Percentiles rank a stretch among this genome's conserved stretches.
These are phyloP conservation scores for Gymnocephalus cernua DNA, from an alignment of 2,113 vertebrate species.

Conservation along the genomic window DNA sequence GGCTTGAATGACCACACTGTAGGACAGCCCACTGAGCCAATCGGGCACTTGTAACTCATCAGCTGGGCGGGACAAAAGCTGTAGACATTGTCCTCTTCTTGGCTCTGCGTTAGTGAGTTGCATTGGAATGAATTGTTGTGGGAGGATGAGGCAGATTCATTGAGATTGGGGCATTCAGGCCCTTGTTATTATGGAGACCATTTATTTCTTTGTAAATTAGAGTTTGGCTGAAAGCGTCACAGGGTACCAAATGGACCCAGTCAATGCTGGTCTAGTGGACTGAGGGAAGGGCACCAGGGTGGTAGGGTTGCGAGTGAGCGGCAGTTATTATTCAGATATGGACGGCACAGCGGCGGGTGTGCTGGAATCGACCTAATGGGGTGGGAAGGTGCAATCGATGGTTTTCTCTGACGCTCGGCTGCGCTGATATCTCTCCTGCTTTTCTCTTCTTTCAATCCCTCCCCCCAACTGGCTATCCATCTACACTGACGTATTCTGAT, in stretches of 20 bases:
- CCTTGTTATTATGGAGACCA: conserved; percentile 75
- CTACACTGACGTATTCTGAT: conserved; percentile 83
- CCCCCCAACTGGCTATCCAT: conserved; percentile 74
- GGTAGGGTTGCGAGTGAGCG: conserved; percentile 67
- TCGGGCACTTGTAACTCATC: conserved; percentile 50
- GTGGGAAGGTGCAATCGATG: conserved; percentile 83
- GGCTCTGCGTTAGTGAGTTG: conserved; percentile 28
- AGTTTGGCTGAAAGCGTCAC: conserved; percentile 77
- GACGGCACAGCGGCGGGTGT: conserved; percentile 62
- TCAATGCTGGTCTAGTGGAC: conserved; percentile 73
- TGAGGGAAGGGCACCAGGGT: conserved; percentile 65
- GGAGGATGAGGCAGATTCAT: conserved; percentile 53
- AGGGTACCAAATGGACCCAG: conserved; percentile 79
- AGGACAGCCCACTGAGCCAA: conserved; percentile 61
- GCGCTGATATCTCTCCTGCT: conserved; percentile 78
- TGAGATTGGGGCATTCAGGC: conserved; percentile 53
- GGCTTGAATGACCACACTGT: conserved; percentile 71
- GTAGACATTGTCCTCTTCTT: conserved; percentile 34
- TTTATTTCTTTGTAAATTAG: conserved; percentile 81
- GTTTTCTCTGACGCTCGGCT: conserved; percentile 78
- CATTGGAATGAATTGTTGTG: conserved; percentile 48
- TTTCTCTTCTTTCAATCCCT: conserved; percentile 51
- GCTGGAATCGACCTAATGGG: conserved; percentile 83
- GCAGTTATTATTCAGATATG: conserved; percentile 82
- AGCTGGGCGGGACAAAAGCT: conserved; percentile 48